These are phyloP conservation scores for Coregonus suidteri DNA, from an alignment of 2,797 vertebrate species.

Conservation along the genomic window DNA sequence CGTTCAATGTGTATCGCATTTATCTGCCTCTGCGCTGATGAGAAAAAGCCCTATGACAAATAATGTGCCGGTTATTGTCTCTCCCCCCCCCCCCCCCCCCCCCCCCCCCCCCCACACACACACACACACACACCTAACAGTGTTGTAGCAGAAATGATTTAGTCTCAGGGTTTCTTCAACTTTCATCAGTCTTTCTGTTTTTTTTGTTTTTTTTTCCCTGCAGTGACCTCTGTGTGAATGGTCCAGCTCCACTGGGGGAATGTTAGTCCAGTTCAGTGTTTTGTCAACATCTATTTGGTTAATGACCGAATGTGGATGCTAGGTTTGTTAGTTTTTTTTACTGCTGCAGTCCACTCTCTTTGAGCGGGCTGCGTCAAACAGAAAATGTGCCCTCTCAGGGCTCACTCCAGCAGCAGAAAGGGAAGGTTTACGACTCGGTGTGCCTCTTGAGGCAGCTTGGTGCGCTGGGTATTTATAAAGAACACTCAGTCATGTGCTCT, in stretches of 20 bases:
- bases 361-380: conserved; percentile 18
- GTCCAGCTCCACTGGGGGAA: background rate
- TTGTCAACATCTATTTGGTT: conserved; percentile 22
- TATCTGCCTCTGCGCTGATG: too few species aligned
- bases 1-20: too few species aligned
- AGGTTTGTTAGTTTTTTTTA: conserved; percentile 16
- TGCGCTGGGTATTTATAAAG: conserved; percentile 32
- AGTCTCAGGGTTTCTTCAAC: background rate
- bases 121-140: background rate
- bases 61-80: too few species aligned
- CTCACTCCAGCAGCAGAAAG: background rate
- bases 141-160: background rate
- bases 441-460: conserved; percentile 13
- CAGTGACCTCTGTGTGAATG: background rate
- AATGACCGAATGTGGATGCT: conserved; percentile 15
- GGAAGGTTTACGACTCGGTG: conserved; percentile 12
- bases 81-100: background rate
- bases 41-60: too few species aligned
- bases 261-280: background rate
- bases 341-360: background rate
- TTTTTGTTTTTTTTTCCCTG: too few species aligned
- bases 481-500: conserved; percentile 28
- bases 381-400: background rate
- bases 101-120: too few species aligned
- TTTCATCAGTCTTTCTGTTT: background rate